A percentile compares a stretch with the other conserved stretches of the same genome.
Evolutionary conservation across 2,888 invertebrate species (phyloP).

Genomic region (Ormyrus rosae): DNA sequence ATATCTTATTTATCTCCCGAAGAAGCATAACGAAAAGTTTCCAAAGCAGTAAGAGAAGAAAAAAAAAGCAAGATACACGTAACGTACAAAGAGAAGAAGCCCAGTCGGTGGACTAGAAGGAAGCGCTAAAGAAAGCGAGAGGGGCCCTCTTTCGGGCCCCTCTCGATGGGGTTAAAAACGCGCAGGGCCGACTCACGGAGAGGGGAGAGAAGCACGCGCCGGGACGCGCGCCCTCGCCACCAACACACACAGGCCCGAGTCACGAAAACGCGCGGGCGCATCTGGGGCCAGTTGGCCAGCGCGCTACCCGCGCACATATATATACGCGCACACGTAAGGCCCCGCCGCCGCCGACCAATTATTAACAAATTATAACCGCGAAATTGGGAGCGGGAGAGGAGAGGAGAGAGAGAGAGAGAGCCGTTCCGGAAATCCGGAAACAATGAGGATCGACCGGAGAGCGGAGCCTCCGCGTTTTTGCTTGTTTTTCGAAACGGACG

Average conservation of each 20-base stretch:
- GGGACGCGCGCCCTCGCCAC: constrained; percentile 12
- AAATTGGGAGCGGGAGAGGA: constrained; percentile 61
- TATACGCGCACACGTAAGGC: neutral
- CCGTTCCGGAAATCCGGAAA: constrained; percentile 69
- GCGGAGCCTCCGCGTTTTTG: neutral
- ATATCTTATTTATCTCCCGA: too few species aligned
- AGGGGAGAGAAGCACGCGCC: constrained; percentile 45
- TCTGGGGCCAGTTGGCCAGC: constrained; percentile 73
- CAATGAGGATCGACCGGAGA: constrained; percentile 36
- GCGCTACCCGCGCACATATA: constrained; percentile 56
- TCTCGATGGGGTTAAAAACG: constrained; percentile 32
- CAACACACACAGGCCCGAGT: neutral
- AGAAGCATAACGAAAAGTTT: too few species aligned
- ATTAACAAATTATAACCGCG: constrained; percentile 72
- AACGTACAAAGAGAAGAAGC: too few species aligned
- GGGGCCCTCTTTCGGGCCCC: neutral
- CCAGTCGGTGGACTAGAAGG: constrained; percentile 7
- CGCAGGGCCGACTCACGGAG: constrained; percentile 43
- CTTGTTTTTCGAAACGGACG: constrained; percentile 16
- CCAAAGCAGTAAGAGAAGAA: too few species aligned
- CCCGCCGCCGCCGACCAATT: constrained; percentile 69
- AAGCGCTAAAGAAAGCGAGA: neutral
- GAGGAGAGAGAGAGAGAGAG: neutral
- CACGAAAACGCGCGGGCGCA: constrained; percentile 70
- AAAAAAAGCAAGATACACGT: too few species aligned